A percentile compares a stretch with the other conserved stretches of the same genome.
Evolutionary conservation across 1,140 invertebrate genomes (phyloP).

Genomic region (Polypedilum pembai): DNA sequence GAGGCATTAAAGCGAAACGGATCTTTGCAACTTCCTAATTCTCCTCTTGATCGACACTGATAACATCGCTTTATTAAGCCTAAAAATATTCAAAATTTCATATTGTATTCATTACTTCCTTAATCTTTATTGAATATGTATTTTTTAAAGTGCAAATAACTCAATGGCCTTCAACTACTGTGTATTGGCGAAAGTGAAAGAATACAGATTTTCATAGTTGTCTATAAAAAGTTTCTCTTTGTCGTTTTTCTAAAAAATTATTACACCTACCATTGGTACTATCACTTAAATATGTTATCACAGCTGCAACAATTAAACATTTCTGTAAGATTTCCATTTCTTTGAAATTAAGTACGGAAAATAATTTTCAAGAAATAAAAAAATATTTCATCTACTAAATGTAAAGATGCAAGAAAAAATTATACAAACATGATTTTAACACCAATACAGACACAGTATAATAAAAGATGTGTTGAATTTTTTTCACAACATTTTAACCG

Average conservation of each 20-base stretch:
- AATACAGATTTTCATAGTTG: not conserved
- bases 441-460: not conserved
- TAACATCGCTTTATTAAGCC: conserved; percentile 61
- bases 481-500: too few species aligned
- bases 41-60: conserved; percentile 76
- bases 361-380: not conserved
- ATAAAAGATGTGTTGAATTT: too few species aligned
- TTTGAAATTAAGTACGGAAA: not conserved
- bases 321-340: not conserved
- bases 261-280: not conserved
- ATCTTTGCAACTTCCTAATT: conserved; percentile 81
- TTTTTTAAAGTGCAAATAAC: not conserved
- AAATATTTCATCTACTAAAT: not conserved
- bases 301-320: not conserved
- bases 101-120: not conserved
- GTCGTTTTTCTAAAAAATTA: not conserved
- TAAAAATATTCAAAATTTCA: conserved; percentile 37
- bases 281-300: conserved; percentile 20
- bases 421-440: not conserved
- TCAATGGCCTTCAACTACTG: not conserved
- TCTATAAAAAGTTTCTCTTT: not conserved
- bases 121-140: not conserved
- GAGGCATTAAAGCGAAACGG: conserved; percentile 72
- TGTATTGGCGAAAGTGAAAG: conserved; percentile 11
- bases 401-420: not conserved